Base-by-base conservation (phyloP, 2,113 vertebrate genomes). In the Gymnocephalus cernua region DNA sequence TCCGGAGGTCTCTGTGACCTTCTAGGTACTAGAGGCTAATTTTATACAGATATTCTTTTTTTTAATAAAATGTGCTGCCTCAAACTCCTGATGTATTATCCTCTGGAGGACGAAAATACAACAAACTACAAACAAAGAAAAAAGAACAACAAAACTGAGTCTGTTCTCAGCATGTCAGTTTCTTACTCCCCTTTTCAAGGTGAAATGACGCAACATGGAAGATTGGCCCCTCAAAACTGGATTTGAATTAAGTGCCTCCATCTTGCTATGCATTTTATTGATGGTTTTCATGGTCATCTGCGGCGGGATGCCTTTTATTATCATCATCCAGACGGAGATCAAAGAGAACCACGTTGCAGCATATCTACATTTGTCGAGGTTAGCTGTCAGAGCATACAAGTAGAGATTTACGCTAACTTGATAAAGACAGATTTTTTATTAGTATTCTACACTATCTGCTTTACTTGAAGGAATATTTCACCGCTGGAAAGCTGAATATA, bases 391-490 rank as follows among this genome's bases (percentile, higher is more conserved):
- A 32, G 44, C 56, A 62, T 74, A 84, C 77, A 29, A 69, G 76
- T 27, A n/a, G 61, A 89, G 74, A 91, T 89, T 88, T 82, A 85
- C 41, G 15, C 47, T 65, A 75, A 58, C 76, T 79, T 80, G 65
- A 90, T 82, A 88, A 65, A 88, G 68, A 56, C 16, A 21, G 32
- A 73, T 75, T 74, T 83, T 67, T 71, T 51, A 15, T 87, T 84
- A 65, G 81, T 79, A 89, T 92, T 80, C 75, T 14, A 82, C 79
- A 66, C 53, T 61, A 59, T 58, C 78, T 38, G 64, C 57, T 83
- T 72, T 65, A 70, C 50, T 74, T n/a, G n/a, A n/a, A n/a, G n/a
- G n/a, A n/a, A n/a, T n/a, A n/a, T n/a, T n/a, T n/a, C n/a, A n/a
- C n/a, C n/a, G n/a, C n/a, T n/a, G n/a, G n/a, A n/a, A n/a, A n/a